Base-by-base conservation (phyloP, 2,888 invertebrate genomes). In the Calameuta filiformis region DNA sequence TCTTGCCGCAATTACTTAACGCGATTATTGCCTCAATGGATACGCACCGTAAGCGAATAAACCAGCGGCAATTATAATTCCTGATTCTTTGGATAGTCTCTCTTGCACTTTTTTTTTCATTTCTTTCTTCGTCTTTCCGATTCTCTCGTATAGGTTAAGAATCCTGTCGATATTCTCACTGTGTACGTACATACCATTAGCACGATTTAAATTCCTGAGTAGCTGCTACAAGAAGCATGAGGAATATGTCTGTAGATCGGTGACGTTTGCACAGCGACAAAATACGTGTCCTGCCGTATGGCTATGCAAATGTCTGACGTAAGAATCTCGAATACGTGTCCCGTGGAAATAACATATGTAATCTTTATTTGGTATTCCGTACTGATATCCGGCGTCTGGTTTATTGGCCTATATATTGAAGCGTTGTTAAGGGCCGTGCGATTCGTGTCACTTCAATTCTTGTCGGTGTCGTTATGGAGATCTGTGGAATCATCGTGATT, bases 361-460 rank as follows among this genome's bases (percentile, higher is more conserved):
- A 73, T 33, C 75, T 76, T 78, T 73, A 73, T 77, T 80, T 79
- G 74, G 77, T 77, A 76, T 80, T 74, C 76, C 73, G 76, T 30
- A 34, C 71, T 75, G 31, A 68, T 73, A 69, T 78, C 79, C 78
- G 75, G 77, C 30, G 35, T 12, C 33, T 56, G 56, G 9, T 56
- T 56, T 23, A 9, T 56, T 56, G 56, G 56, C 56, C 56, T 56
- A 56, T 23, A 56, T 56, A 6, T 56, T 23, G 9, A 2, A 9
- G 56, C 23, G 23, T 1, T 23, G 9, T 23, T 9, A 23, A 56
- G 56, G 33, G 56, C 23, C 23, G 56, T 9, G 23, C 23, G 9
- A 23, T 56, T 23, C 23, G 23, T 56, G 56, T 56, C 23, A 23
- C 56, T 56, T 40, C 0, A 34, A 68, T 56, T 33, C 69, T 75